These are phyloP conservation scores for Monochamus saltuarius DNA, from an alignment of 1,140 invertebrate genomes.

Conservation along the genomic window DNA sequence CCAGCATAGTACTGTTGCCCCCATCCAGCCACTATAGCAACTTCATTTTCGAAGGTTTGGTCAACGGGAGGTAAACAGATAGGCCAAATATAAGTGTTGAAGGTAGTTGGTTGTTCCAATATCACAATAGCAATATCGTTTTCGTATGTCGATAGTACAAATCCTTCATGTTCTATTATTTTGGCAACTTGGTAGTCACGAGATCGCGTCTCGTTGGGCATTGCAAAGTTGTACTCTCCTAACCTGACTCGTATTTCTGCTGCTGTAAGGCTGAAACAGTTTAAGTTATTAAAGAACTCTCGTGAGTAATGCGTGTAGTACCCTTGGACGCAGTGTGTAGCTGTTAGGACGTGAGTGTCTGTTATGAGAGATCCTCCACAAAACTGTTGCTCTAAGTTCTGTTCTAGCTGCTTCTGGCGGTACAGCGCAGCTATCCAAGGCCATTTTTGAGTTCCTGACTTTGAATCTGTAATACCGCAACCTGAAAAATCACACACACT, in stretches of 20 bases:
- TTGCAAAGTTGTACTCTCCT: constrained; percentile 77
- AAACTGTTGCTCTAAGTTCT: constrained; percentile 57
- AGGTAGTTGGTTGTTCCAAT: constrained; percentile 65
- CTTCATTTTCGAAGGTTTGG: constrained; percentile 62
- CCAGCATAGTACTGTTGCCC: constrained; percentile 67
- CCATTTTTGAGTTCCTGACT: constrained; percentile 55
- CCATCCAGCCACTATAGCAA: constrained; percentile 75
- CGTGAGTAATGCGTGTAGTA: constrained; percentile 10
- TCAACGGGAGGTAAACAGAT: constrained; percentile 75
- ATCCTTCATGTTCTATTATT: constrained; percentile 66
- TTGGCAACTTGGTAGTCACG: constrained; percentile 66
- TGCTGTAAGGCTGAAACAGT: constrained; percentile 53
- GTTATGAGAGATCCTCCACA: constrained; percentile 80
- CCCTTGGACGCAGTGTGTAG: constrained; percentile 68
- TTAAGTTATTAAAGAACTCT: neutral
- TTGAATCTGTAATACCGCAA: constrained; percentile 66
- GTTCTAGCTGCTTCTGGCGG: constrained; percentile 53
- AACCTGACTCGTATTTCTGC: constrained; percentile 69
- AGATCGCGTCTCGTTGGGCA: constrained; percentile 62
- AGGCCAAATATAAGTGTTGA: constrained; percentile 79
- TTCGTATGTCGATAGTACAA: constrained; percentile 64
- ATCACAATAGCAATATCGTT: constrained; percentile 82
- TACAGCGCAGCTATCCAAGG: constrained; percentile 80
- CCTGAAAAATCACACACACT: constrained; percentile 50
- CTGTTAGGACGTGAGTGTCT: constrained; percentile 75